These are phyloP conservation scores for Cavia aperea DNA, from an alignment of 2,113 vertebrate species.

Conservation along the genomic window DNA sequence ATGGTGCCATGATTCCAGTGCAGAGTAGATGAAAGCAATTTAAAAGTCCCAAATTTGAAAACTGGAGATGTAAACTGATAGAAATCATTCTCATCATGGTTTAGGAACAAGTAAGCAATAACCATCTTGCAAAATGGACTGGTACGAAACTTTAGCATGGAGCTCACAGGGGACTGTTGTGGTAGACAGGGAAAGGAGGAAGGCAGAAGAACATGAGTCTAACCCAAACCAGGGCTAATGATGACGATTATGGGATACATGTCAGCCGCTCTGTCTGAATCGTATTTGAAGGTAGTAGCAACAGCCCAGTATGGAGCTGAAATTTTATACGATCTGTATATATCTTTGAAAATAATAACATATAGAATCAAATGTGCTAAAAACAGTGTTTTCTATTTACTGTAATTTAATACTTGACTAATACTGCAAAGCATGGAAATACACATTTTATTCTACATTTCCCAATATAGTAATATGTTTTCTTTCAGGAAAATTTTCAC, in stretches of 20 bases:
- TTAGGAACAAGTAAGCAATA: not conserved
- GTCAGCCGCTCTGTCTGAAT: not conserved
- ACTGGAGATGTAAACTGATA: not conserved
- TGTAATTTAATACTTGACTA: not conserved
- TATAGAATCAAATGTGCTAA: not conserved
- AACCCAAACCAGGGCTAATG: not conserved
- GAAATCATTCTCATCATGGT: not conserved
- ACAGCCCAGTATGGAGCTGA: not conserved
- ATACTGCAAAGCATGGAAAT: not conserved
- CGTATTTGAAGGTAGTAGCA: rapidly evolving
- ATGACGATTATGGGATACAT: rapidly evolving
- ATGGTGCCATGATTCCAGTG: not conserved
- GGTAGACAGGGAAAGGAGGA: not conserved
- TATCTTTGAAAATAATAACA: not conserved
- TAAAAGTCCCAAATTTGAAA: not conserved
- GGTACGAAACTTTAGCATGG: not conserved
- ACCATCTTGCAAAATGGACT: not conserved
- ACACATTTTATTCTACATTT: not conserved
- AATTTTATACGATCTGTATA: not conserved
- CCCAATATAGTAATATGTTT: not conserved
- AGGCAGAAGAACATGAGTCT: not conserved
- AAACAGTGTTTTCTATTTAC: not conserved
- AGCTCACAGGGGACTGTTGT: no score
- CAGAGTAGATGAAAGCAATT: not conserved
- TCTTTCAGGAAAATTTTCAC: not conserved